These are phyloP conservation scores for Brachylomia viminalis DNA, from an alignment of 2,888 invertebrate genomes.

Conservation along the genomic window DNA sequence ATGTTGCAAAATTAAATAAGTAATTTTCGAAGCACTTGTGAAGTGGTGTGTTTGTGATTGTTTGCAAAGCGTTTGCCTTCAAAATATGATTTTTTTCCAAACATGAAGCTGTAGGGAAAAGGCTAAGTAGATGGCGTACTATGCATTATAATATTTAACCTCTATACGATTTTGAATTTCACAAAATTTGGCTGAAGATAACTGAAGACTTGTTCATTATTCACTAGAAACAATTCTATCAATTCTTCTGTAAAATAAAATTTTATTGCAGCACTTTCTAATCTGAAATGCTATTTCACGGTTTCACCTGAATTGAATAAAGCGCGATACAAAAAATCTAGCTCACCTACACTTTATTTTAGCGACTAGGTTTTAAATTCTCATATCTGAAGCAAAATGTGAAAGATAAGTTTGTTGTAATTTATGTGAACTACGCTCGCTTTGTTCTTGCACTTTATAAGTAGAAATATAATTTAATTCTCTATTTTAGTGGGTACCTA, in stretches of 20 bases:
- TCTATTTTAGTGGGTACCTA: constrained; percentile 18
- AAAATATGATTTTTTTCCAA: too few relatives aligned
- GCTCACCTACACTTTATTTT: constrained; percentile 41
- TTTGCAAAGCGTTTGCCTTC: not conserved
- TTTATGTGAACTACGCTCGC: constrained; percentile 59
- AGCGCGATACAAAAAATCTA: constrained; percentile 50
- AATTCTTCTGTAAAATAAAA: constrained; percentile 19
- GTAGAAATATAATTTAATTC: constrained; percentile 45
- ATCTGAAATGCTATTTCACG: constrained; percentile 39
- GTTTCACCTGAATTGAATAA: constrained; percentile 41
- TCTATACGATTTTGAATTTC: too few relatives aligned
- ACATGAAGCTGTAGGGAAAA: too few relatives aligned
- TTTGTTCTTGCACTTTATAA: constrained; percentile 54
- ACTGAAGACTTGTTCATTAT: not conserved
- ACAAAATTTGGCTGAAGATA: too few relatives aligned
- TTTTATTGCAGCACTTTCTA: constrained; percentile 41
- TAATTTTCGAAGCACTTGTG: constrained; percentile 1
- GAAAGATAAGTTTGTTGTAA: constrained; percentile 63
- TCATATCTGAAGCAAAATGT: constrained; percentile 62
- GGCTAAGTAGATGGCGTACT: too few relatives aligned
- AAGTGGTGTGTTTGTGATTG: not conserved
- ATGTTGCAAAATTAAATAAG: constrained; percentile 25
- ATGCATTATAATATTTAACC: too few relatives aligned
- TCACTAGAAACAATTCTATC: constrained; percentile 24
- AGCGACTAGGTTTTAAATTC: constrained; percentile 54